phyloP scores from a whole-genome alignment of 2,888 invertebrate species.

The Brassicogethes aeneus region DNA sequence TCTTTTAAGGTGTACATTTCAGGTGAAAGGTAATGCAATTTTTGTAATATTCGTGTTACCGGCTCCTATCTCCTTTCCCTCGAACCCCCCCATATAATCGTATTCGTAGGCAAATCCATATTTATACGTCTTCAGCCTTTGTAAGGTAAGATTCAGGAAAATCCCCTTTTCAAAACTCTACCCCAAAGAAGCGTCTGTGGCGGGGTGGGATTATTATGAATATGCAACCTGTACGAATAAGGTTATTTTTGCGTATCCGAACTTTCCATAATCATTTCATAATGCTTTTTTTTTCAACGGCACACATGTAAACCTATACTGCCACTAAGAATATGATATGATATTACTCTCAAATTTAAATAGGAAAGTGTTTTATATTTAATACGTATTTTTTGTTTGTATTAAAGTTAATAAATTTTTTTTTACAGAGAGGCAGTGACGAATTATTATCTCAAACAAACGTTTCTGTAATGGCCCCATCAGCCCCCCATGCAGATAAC shows the following conservation, averaged over 20 bases:
- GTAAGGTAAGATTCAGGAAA: not conserved
- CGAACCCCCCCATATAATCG: no score
- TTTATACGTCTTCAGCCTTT: not conserved
- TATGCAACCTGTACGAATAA: not conserved
- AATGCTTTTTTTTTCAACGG: not conserved
- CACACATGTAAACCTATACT: not conserved
- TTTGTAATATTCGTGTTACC: no score
- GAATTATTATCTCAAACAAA: slow-evolving; percentile 93
- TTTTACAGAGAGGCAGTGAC: slow-evolving; percentile 91
- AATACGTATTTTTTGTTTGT: no score
- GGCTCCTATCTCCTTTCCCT: no score
- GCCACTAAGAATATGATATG: no score
- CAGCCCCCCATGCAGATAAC: slow-evolving; percentile 85
- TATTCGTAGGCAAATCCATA: not conserved
- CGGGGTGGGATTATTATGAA: slow-evolving; percentile 1
- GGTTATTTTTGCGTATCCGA: not conserved
- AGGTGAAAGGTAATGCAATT: no score
- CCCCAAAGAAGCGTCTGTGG: no score
- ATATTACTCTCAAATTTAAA: no score
- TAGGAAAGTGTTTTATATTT: no score
- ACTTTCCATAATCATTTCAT: not conserved
- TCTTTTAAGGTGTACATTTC: no score
- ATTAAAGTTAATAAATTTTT: no score
- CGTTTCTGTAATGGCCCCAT: slow-evolving; percentile 87
- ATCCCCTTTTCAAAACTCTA: not conserved